A percentile compares a stretch with the other conserved stretches of the same genome.
These are phyloP conservation scores for Epizoanthus illoricatus DNA, from an alignment of 92 coral and sea anemone species.

Conservation along the genomic window DNA sequence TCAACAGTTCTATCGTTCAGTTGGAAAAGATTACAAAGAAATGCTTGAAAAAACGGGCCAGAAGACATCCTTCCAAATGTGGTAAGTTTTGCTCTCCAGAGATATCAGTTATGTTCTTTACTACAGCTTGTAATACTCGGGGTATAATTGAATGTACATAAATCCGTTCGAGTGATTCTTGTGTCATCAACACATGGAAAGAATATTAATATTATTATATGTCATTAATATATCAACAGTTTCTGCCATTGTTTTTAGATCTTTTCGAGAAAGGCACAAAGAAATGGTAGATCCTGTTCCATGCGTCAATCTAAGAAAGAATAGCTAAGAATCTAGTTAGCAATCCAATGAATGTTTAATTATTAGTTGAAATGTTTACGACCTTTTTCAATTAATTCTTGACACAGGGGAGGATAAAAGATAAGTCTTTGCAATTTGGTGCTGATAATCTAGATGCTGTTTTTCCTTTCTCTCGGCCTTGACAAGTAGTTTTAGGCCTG, in stretches of 20 bases:
- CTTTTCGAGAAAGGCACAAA: too few relatives aligned
- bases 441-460: too few relatives aligned
- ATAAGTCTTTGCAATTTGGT: too few relatives aligned
- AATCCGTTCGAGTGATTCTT: background rate
- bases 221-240: background rate
- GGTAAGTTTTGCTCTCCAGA: slow-evolving; percentile 31
- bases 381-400: too few relatives aligned
- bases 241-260: background rate
- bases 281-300: too few relatives aligned
- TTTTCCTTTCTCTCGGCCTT: too few relatives aligned
- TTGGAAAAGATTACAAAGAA: slow-evolving; percentile 10
- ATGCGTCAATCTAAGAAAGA: too few relatives aligned
- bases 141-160: background rate
- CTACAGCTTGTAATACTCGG: background rate
- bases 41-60: slow-evolving; percentile 30
- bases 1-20: slow-evolving; percentile 7
- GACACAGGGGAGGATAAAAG: too few relatives aligned
- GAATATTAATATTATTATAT: background rate
- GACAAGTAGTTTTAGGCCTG: too few relatives aligned
- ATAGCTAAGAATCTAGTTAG: too few relatives aligned
- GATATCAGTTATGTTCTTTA: background rate
- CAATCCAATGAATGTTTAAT: too few relatives aligned
- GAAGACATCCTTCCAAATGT: slow-evolving; percentile 34
- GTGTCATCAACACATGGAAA: slow-evolving; percentile 17
- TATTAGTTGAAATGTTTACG: too few relatives aligned